Base-by-base conservation (phyloP, 2,888 invertebrate genomes). In the Gymnosoma rotundatum region DNA sequence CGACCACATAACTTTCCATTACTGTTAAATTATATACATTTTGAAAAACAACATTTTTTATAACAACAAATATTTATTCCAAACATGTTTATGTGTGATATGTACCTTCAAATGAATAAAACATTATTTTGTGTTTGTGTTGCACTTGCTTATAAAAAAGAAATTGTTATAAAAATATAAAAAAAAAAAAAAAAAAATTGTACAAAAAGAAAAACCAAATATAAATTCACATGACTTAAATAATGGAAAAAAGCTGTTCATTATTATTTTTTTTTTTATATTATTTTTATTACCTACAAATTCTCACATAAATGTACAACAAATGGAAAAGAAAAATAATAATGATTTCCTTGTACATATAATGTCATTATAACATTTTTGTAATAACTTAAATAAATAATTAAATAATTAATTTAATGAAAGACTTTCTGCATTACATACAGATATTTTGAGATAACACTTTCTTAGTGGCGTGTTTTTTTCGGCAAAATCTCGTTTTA, bases 1-100 rank as follows among this genome's bases (percentile, higher is more conserved):
- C 50, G 58, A 64, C 63, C 67, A 58, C 81, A 81, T 72, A 82
- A 82, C 82, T 78, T 82, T 78, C 76, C 76, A 72, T 82, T 82
- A 78, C 67, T 61, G 72, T 67, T 76, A 82, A 78, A 73, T 73
- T 60, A 61, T 69, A 50, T 32, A 36, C 45, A 45, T 74, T 56
- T 52, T 56, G 9, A 42, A 42, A 18, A 50, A 25, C n/a, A 36
- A 16, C 42, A 58, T 20, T 16, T 36, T 18, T 42, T 72, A 16
- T 32, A 36, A 21, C 16, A 60, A 18, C 38, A 58, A n/a, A 67
- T 54, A 14, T 54, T 45, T 16, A 54, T 32, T 56, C 42, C 32
- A 64, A 32, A 7, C 42, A 32, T 25, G 21, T 64, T 64, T 56
- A 54, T 21, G 21, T 52, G 25, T 32, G 6, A 8, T 9, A 10